Conservation (phyloP, 2,888 invertebrate genomes). For the Harmothoe impar region DNA sequence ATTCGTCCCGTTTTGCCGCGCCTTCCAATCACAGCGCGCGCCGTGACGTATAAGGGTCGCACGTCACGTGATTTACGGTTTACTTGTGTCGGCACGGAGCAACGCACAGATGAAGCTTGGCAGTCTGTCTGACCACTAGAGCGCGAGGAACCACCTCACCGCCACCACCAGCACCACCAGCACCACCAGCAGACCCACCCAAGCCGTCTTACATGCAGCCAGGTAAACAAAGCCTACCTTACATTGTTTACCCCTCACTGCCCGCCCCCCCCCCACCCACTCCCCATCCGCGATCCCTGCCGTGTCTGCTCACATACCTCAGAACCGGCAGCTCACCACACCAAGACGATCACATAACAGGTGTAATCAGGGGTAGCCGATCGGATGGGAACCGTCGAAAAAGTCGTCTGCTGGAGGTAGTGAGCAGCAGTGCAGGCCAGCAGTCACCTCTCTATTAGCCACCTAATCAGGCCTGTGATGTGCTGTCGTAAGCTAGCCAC, state of each 20-base stretch:
- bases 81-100: slow-evolving; percentile 40
- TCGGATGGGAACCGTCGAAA: slow-evolving; percentile 39
- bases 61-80: slow-evolving; percentile 58
- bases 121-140: slow-evolving; percentile 43
- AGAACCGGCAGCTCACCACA: not conserved
- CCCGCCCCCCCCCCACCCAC: not conserved
- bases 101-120: slow-evolving; percentile 16
- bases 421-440: not conserved
- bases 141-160: slow-evolving; percentile 36
- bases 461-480: slow-evolving; percentile 43
- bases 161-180: slow-evolving; percentile 28
- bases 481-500: slow-evolving; percentile 51
- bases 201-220: slow-evolving; percentile 17
- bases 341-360: slow-evolving; percentile 41
- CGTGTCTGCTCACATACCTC: not conserved
- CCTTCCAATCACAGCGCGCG: slow-evolving; percentile 56
- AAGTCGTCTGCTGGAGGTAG: not conserved
- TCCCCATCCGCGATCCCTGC: not conserved
- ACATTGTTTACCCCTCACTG: slow-evolving; percentile 37
- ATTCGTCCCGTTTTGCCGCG: not conserved
- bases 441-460: not conserved
- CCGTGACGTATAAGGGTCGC: slow-evolving; percentile 51
- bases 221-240: slow-evolving; percentile 51
- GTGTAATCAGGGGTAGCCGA: slow-evolving; percentile 42
- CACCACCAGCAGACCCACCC: not conserved